Base-by-base conservation (phyloP, 2,113 vertebrate species). In the Pituophis catenifer region DNA sequence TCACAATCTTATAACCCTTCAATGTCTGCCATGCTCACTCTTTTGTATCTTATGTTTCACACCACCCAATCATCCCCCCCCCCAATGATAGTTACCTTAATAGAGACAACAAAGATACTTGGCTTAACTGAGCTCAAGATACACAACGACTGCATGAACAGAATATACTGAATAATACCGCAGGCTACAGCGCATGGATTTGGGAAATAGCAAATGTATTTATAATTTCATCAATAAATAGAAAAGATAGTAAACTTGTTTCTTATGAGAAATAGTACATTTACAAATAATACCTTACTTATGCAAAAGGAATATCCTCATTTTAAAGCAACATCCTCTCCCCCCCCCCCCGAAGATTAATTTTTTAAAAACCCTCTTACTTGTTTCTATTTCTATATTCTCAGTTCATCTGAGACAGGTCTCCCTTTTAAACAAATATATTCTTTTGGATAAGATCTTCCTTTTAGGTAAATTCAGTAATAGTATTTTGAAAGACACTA, bases 141-240 rank as follows among this genome's bases (percentile, higher is more conserved):
- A 12, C 75, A 87, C 97, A 96, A 94, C 96, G 58, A 96, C 92
- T 92, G 92, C 97, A 81, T 94, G 95, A 95, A 94, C 90, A 90
- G 95, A 95, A 95, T 95, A 95, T 95, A 93, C 90, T 91, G 96
- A 94, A 95, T 95, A 94, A 93, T 92, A 87, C 94, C 93, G 93
- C 65, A 94, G 94, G 93, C 86, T 95, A 94, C 62, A 29, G 0
- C 93, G 52, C 92, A 96, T 95, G 93, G 85, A 94, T 96, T 95
- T 97, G 96, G 93, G 97, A 97, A 98, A 96, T 97, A 97, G 95
- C 91, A 95, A 97, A 94, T 96, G 94, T 96, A 97, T 97, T 97
- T 95, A 95, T 97, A 96, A 97, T 97, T 96, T 97, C 95, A 97
- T 95, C 95, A 97, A 95, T 97, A 97, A 97, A 96, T 91, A 96